Conservation (phyloP, 1,140 invertebrate genomes). For the Pseudomyrmex dendroicus region DNA sequence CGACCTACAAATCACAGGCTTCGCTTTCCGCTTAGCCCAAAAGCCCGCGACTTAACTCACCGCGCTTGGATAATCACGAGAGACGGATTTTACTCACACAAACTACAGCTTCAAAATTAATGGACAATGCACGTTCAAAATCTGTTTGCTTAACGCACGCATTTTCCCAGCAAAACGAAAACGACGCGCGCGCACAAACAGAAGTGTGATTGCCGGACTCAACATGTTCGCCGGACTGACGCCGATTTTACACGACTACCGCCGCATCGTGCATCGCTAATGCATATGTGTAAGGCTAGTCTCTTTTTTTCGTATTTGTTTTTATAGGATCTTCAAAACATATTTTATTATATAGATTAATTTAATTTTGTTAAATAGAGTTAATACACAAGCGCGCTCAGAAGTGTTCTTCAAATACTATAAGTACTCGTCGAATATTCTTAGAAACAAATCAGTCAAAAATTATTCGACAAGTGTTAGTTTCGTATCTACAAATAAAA, state of each 20-base stretch:
- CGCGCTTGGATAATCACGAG: conserved; percentile 1
- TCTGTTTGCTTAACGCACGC: not conserved
- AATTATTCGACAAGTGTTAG: not conserved
- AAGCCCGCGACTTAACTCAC: conserved; percentile 58
- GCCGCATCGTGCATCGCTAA: conserved; percentile 11
- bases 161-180: not conserved
- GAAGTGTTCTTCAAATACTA: no score
- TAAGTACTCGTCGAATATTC: not conserved
- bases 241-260: conserved; percentile 7
- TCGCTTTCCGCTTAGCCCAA: conserved; percentile 72
- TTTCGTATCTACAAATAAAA: conserved; percentile 11
- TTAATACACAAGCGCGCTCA: no score
- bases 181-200: not conserved
- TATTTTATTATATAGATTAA: not conserved
- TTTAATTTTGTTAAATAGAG: not conserved
- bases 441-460: not conserved
- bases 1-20: conserved; percentile 80
- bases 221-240: not conserved
- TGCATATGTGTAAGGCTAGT: no score
- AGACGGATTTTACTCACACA: conserved; percentile 1
- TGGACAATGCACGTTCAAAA: not conserved
- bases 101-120: not conserved
- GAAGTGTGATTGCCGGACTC: not conserved
- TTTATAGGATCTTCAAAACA: not conserved
- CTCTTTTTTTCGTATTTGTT: not conserved